Evolutionary conservation across 1,140 invertebrate genomes (phyloP).

Genomic region (Brachionus sp.): DNA sequence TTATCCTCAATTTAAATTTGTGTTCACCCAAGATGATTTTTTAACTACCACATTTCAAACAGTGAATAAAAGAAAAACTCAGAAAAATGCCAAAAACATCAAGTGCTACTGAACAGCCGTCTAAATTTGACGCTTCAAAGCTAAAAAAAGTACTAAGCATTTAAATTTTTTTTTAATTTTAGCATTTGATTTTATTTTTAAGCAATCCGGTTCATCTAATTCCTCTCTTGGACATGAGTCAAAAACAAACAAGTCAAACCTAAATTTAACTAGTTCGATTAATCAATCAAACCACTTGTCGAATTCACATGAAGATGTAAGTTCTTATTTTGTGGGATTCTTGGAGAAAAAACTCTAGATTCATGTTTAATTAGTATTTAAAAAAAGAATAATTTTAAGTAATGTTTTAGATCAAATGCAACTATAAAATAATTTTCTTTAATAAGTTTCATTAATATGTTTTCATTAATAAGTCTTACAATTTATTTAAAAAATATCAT

Average conservation of each 20-base stretch:
- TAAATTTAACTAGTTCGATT: neutral
- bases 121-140: neutral
- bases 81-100: neutral
- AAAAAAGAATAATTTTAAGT: neutral
- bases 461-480: no score
- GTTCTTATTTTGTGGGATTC: neutral
- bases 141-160: neutral
- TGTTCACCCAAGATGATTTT: neutral
- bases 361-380: neutral
- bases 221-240: neutral
- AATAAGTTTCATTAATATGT: no score
- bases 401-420: neutral
- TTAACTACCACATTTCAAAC: neutral
- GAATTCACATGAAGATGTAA: constrained; percentile 10
- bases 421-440: neutral
- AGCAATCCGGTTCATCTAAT: neutral
- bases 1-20: neutral
- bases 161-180: neutral
- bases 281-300: neutral
- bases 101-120: neutral
- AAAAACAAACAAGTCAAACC: neutral
- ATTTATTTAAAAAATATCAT: neutral
- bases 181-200: neutral
- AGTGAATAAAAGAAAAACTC: neutral
- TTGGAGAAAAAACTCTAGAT: neutral